These are phyloP conservation scores for Catalaphyllia jardinei DNA, from an alignment of 64 coral and sea anemone species.

Conservation along the genomic window DNA sequence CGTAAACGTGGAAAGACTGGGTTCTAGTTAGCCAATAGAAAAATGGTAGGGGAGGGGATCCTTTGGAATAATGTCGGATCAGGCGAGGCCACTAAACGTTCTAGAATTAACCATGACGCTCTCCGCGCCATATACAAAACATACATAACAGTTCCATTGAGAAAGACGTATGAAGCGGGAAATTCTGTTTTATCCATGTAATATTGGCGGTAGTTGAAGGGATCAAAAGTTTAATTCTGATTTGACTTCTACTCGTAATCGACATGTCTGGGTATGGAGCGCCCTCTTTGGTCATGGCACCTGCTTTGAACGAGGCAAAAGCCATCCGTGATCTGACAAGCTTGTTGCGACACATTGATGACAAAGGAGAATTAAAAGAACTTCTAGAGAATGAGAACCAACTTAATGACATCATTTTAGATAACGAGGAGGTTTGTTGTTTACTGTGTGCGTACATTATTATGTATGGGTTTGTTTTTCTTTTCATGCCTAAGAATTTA, in stretches of 20 bases:
- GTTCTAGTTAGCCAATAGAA: too few relatives aligned
- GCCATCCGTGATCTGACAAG: constrained; percentile 39
- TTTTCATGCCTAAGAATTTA: too few relatives aligned
- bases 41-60: too few relatives aligned
- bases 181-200: neutral
- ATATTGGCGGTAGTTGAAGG: neutral
- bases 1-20: too few relatives aligned
- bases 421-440: constrained; percentile 66
- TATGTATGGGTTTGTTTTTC: too few relatives aligned
- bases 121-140: constrained; percentile 8
- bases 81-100: neutral
- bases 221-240: neutral
- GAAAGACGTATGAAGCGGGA: neutral
- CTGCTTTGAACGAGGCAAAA: constrained; percentile 59
- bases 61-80: too few relatives aligned
- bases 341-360: constrained; percentile 41
- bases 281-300: constrained; percentile 1
- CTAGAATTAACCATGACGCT: constrained; percentile 12
- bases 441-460: neutral
- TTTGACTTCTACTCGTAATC: neutral
- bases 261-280: constrained; percentile 60
- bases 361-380: constrained; percentile 88
- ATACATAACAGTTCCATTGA: neutral
- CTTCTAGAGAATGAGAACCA: constrained; percentile 64
- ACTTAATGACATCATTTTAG: constrained; percentile 63